Percentiles rank a stretch among this genome's conserved stretches.
phyloP scores from a whole-genome alignment of 2,113 vertebrate genomes.

The Gymnocephalus cernua region DNA sequence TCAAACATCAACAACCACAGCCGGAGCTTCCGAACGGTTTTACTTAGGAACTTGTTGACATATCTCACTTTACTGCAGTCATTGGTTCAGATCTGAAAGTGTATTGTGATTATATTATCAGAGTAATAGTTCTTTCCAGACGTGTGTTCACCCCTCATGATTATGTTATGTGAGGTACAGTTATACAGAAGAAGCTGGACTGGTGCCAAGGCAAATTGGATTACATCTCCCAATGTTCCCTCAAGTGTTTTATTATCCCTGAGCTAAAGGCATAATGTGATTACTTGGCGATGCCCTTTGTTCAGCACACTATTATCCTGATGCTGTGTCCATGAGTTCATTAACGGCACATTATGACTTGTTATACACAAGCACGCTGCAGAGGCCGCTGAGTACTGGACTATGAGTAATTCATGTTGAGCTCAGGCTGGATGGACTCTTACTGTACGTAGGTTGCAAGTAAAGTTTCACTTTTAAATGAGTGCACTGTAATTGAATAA shows the following conservation, averaged over 20 bases:
- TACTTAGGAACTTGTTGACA: slow-evolving; percentile 8
- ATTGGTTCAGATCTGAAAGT: slow-evolving; percentile 27
- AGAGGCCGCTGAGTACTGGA: slow-evolving; percentile 32
- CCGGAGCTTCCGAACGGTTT: not conserved
- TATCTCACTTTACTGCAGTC: not conserved
- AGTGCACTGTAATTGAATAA: slow-evolving; percentile 42
- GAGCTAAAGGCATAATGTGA: slow-evolving; percentile 80
- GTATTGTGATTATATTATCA: slow-evolving; percentile 41
- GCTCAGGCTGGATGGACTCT: slow-evolving; percentile 1
- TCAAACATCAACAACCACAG: not conserved
- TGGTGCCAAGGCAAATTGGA: slow-evolving; percentile 79
- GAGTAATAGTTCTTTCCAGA: slow-evolving; percentile 48
- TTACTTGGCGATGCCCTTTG: slow-evolving; percentile 81
- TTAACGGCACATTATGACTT: slow-evolving; percentile 79
- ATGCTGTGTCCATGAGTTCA: slow-evolving; percentile 74
- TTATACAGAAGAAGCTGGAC: slow-evolving; percentile 62
- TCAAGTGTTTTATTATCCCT: slow-evolving; percentile 79
- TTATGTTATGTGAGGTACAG: slow-evolving; percentile 64
- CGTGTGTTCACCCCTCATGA: slow-evolving; percentile 48
- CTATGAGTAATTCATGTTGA: slow-evolving; percentile 38
- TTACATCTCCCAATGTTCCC: slow-evolving; percentile 76
- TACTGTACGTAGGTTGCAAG: slow-evolving; percentile 28
- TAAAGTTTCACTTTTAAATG: slow-evolving; percentile 28
- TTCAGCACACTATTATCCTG: slow-evolving; percentile 71
- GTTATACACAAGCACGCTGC: slow-evolving; percentile 56